These are phyloP conservation scores for Chrysochloris asiatica DNA, from an alignment of 2,113 vertebrate genomes.

Conservation along the genomic window DNA sequence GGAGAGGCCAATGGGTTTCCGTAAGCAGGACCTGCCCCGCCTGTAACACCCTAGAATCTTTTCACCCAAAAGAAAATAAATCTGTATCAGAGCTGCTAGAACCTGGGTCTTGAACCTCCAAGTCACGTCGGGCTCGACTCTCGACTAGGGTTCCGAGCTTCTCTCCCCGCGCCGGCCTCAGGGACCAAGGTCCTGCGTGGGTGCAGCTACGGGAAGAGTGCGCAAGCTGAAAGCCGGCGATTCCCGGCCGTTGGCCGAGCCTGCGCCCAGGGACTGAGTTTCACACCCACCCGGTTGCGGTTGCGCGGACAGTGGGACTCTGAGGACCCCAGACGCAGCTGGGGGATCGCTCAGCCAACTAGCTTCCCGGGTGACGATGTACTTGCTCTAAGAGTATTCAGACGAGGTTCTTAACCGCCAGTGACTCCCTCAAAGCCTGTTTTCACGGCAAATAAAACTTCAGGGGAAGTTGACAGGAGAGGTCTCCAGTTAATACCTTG, in stretches of 20 bases:
- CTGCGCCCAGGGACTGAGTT: not conserved
- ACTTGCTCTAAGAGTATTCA: not conserved
- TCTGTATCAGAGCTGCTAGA: not conserved
- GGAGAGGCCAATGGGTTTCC: not conserved
- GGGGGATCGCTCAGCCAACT: accelerated
- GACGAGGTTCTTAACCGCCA: not conserved
- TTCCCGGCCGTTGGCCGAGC: too few relatives aligned
- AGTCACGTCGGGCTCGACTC: accelerated
- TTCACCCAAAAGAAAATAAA: conserved; percentile 42
- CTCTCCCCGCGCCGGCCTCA: accelerated
- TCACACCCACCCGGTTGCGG: accelerated
- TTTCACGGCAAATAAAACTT: conserved; percentile 35
- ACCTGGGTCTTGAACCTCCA: not conserved
- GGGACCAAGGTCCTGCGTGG: accelerated
- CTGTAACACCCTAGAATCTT: not conserved
- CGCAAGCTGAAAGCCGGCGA: not conserved
- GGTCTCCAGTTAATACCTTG: not conserved
- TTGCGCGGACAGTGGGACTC: not conserved
- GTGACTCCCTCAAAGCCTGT: not conserved
- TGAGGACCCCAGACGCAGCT: not conserved
- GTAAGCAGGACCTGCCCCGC: not conserved
- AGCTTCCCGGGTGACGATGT: not conserved
- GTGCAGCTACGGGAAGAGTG: too few relatives aligned
- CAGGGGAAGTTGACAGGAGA: not conserved
- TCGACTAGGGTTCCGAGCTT: not conserved